Evolutionary conservation across 1,140 invertebrate genomes (phyloP).

Genomic region (Melipona quadrifasciata): DNA sequence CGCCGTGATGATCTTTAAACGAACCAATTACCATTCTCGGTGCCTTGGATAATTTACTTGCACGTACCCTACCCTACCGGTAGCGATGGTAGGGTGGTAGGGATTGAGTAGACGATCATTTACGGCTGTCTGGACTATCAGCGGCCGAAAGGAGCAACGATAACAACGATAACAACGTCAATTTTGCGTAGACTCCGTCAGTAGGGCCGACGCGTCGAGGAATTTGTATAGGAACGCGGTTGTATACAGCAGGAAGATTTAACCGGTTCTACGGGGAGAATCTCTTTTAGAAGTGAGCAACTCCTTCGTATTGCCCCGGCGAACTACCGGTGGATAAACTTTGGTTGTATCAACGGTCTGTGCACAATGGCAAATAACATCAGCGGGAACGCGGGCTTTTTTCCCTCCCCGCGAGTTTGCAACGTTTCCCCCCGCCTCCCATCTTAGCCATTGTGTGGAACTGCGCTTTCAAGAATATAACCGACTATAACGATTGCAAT

Average conservation of each 20-base stretch:
- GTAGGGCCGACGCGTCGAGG: not conserved
- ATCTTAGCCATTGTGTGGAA: not conserved
- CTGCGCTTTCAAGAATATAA: not conserved
- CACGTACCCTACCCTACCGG: too few species aligned
- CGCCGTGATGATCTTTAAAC: not conserved
- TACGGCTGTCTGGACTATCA: not conserved
- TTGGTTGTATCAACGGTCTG: not conserved
- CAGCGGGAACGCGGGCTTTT: not conserved
- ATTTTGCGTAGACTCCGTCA: too few species aligned
- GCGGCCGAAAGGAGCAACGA: not conserved
- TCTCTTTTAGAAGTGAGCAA: not conserved
- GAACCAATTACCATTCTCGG: not conserved
- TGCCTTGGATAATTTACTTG: not conserved
- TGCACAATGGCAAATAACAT: not conserved
- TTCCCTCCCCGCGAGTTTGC: not conserved
- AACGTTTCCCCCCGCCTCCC: not conserved
- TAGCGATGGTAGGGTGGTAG: not conserved
- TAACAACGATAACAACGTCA: not conserved
- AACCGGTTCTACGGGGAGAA: not conserved
- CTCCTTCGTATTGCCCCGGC: not conserved
- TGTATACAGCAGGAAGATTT: not conserved
- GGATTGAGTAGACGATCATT: not conserved
- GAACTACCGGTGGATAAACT: not conserved
- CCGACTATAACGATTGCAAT: not conserved
- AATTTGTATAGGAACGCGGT: not conserved